phyloP scores from a whole-genome alignment of 2,797 vertebrate genomes.

The Lagodon rhomboides region DNA sequence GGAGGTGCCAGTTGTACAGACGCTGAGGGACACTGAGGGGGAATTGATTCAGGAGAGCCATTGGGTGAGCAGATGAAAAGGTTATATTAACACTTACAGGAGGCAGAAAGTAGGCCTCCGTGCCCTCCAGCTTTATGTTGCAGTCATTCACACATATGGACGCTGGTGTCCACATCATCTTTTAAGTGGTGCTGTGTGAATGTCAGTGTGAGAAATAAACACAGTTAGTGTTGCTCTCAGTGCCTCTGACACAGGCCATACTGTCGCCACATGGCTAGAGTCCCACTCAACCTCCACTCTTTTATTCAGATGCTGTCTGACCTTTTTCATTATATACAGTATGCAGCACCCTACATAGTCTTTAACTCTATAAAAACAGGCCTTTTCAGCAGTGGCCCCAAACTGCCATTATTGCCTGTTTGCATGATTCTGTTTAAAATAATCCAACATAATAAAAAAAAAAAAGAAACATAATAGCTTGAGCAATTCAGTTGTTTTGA shows the following conservation, averaged over 20 bases:
- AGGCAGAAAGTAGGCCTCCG: constrained; percentile 71
- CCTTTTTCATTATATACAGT: neutral
- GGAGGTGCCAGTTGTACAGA: constrained; percentile 88
- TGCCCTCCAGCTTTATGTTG: constrained; percentile 80
- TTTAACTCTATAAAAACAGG: no score
- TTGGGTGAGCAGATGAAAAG: constrained; percentile 85
- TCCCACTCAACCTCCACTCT: constrained; percentile 18
- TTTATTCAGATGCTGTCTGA: constrained; percentile 27
- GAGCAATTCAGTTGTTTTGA: no score
- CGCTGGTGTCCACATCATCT: constrained; percentile 72
- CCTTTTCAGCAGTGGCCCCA: no score
- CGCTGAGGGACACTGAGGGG: constrained; percentile 83
- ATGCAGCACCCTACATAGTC: no score
- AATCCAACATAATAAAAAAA: no score
- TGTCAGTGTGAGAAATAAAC: constrained; percentile 71
- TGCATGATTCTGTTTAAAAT: no score
- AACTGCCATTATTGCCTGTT: no score
- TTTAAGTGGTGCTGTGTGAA: constrained; percentile 62
- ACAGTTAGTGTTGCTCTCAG: constrained; percentile 37
- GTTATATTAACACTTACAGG: constrained; percentile 86
- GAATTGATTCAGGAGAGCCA: constrained; percentile 85
- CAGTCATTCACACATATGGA: constrained; percentile 81
- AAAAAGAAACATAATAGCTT: no score
- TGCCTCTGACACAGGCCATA: constrained; percentile 48
- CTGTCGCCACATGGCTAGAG: constrained; percentile 44